Evolutionary conservation across 2,113 vertebrate genomes (phyloP), one percentile per base, ranked within the genome.

Genomic region (Mus pahari): DNA sequence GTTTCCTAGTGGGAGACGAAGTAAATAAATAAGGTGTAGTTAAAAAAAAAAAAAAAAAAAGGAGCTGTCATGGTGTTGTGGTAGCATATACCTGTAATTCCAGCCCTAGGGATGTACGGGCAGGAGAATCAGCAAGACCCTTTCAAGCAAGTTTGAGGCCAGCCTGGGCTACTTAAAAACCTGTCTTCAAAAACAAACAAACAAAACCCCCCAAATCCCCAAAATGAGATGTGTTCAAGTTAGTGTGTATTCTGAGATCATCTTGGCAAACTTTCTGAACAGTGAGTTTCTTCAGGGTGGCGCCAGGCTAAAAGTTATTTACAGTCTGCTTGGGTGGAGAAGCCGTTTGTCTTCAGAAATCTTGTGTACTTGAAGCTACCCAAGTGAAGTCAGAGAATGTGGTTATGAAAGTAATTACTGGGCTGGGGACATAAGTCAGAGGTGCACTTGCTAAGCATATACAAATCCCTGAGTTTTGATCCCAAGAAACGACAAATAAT

Each of bases 271-370:
- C 31, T 88, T 71, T 33, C 74, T 78, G 10, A 93, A 79, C 48
- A 55, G 22, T n/a, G 62, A 93, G n/a, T 88, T 88, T 64, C 50
- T 58, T 93, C 53, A 88, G 84, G 62, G 50, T 31, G 39, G 77
- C 14, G 14, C 28, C 64, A 81, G 50, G 3, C n/a, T 78, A 13
- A 79, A 93, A 79, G 68, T n/a, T 81, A 45, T 71, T n/a, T 81
- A 48, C 50, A 60, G 36, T 39, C 36, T 50, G 14, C 45, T 70
- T 81, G 4, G 31, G 74, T 71, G 42, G 74, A 79, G 39, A 81
- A 70, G 20, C n/a, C 31, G 36, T 78, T 86, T 48, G 60, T 48
- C 60, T 86, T 66, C 10, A 86, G 60, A 66, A 66, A 86, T 66
- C 28, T 86, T 48, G 60, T 78, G 20, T 55, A 53, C 48, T 55